Conservation (phyloP, 2,113 vertebrate genomes). For the Pithys albifrons region DNA sequence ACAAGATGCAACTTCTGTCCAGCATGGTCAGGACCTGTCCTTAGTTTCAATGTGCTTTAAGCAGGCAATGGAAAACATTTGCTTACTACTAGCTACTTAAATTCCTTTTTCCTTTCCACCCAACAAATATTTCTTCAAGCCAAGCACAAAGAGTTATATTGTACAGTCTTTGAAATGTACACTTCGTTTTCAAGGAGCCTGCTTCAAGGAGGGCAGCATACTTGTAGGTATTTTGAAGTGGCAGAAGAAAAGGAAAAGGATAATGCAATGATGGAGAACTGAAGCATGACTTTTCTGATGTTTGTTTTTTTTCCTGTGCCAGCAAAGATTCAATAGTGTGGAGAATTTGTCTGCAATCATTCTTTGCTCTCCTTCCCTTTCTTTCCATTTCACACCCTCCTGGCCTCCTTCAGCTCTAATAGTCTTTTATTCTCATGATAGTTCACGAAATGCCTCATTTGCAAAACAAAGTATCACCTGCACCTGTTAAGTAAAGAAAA, state of each 20-base stretch:
- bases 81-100: background rate
- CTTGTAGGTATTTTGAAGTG: slow-evolving; percentile 16
- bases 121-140: slow-evolving; percentile 23
- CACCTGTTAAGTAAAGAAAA: background rate
- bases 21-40: background rate
- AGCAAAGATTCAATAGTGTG: slow-evolving; percentile 6
- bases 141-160: slow-evolving; percentile 17
- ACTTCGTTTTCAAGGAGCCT: slow-evolving; percentile 26
- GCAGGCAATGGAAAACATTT: background rate
- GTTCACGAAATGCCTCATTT: slow-evolving; percentile 12
- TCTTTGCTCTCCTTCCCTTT: background rate
- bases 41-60: background rate
- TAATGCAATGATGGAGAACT: slow-evolving; percentile 9
- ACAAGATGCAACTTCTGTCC: background rate
- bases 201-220: slow-evolving; percentile 22
- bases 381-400: background rate
- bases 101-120: background rate
- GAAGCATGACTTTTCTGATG: slow-evolving; percentile 47
- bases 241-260: slow-evolving; percentile 28
- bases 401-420: background rate
- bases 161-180: slow-evolving; percentile 20
- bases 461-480: background rate
- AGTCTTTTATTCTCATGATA: background rate
- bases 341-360: slow-evolving; percentile 20
- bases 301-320: background rate